Evolutionary conservation across 2,113 vertebrate genomes (phyloP).

Genomic region (Nanger granti): DNA sequence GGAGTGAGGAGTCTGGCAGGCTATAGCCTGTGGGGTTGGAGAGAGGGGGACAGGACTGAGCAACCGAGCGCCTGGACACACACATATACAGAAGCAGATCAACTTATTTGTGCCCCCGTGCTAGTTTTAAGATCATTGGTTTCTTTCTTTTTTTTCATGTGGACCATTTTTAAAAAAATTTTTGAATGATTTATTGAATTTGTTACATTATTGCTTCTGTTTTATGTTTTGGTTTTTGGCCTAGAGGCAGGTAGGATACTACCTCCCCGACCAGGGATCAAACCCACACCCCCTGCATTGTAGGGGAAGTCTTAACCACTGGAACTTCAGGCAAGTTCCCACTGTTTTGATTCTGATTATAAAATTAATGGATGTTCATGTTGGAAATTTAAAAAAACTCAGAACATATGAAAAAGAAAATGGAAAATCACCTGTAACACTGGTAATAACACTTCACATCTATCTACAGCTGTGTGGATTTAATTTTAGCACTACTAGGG

Average conservation of each 20-base stretch:
- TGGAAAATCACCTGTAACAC: neutral
- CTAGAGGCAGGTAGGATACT: neutral
- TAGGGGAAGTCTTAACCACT: neutral
- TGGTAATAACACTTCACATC: neutral
- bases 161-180: neutral
- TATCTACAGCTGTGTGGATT: neutral
- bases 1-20: neutral
- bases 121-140: neutral
- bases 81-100: neutral
- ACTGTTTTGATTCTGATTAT: neutral
- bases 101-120: neutral
- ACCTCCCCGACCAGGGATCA: neutral
- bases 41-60: neutral
- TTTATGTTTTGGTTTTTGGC: neutral
- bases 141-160: neutral
- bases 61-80: accelerated
- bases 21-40: neutral
- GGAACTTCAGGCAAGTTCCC: neutral
- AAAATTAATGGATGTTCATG: neutral
- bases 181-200: neutral
- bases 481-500: neutral
- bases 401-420: neutral
- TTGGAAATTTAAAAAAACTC: neutral
- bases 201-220: neutral
- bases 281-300: neutral